Evolutionary conservation across 2,113 vertebrate species (phyloP), one percentile per base, ranked within the genome.

Genomic region (Haplochromis burtoni): DNA sequence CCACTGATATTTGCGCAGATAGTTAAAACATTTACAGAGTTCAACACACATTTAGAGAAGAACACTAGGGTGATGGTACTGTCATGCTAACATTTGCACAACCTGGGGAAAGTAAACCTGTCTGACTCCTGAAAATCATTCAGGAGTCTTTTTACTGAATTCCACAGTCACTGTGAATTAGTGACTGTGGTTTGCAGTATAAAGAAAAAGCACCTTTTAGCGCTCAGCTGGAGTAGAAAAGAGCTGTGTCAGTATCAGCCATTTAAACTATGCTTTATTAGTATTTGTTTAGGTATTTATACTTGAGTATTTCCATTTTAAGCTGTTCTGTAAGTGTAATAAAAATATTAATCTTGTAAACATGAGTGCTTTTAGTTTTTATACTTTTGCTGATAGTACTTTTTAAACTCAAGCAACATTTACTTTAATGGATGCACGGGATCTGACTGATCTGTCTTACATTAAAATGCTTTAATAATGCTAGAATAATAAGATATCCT

Each of bases 21-120:
- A 68, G 0, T 71, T 71, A 68, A 68, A 68, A 40, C 63, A 68
- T 68, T 40, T 40, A 38, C 19, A 24, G 35, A 68, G n/a, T 40
- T 0, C 66, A 21, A 42, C 66, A 42, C 66, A 24, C 35, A 14
- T 40, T 68, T 40, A 40, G 63, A 38, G 35, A 68, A 68, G 35
- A 0, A 38, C 17, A 11, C 61, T 8, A 0, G 61, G 0, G 29
- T 1, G 33, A 40, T 3, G 12, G n/a, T 40, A 0, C 1, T 35
- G 61, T 35, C 31, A 12, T n/a, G 61, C 61, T 35, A 63, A 19
- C 59, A 63, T 63, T 63, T 63, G 19, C 19, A 68, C 63, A 68
- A 38, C 33, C n/a, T 1, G 6, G 10, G 33, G 63, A 68, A 21
- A 21, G 63, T 68, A 68, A 68, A 24, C 2, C 66, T 42, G 35